Base-by-base conservation (phyloP, 2,888 invertebrate species). In the Ormia ochracea region DNA sequence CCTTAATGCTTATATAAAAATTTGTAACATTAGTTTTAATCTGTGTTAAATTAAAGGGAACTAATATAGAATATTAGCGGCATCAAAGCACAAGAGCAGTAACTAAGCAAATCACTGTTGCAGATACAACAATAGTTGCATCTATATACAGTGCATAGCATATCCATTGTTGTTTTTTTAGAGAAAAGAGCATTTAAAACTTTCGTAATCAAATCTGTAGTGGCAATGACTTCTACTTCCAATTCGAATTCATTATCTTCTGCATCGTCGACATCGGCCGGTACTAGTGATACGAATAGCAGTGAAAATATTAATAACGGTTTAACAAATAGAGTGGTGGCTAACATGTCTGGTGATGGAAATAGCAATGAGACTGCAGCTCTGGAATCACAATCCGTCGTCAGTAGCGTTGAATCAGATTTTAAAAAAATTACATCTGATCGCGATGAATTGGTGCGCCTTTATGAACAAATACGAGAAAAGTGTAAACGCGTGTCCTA, bases 381-480 rank as follows among this genome's bases (percentile, higher is more conserved):
- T 7, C 36, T 68, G 43, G 80, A 80, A 38, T 68, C 45, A 19
- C 31, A 31, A n/a, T 28, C 43, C 17, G 36, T 58, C 3, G 21
- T 80, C 45, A 84, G 82, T 33, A 84, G 79, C 68, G 85, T 96
- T 82, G 94, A 95, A 90, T 91, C 92, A 65, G 95, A 96, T 90
- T 95, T 93, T 90, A 90, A 91, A 85, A 93, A 94, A 87, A 92
- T 95, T 85, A 78, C 79, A 10, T 92, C 92, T 85, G 91, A 91
- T 83, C 93, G 91, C 86, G 92, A 92, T 88, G 93, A 93, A 82
- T 96, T 95, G 96, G 90, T 92, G 81, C 89, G 91, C 82, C 90
- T 94, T 82, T 95, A 93, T 90, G 94, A 94, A 93, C 93, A 92
- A 90, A 94, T 96, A 84, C 92, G 94, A 45, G 91, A 93, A 82